Conservation (phyloP, 1,140 invertebrate genomes). For the Acromyrmex charruanus region DNA sequence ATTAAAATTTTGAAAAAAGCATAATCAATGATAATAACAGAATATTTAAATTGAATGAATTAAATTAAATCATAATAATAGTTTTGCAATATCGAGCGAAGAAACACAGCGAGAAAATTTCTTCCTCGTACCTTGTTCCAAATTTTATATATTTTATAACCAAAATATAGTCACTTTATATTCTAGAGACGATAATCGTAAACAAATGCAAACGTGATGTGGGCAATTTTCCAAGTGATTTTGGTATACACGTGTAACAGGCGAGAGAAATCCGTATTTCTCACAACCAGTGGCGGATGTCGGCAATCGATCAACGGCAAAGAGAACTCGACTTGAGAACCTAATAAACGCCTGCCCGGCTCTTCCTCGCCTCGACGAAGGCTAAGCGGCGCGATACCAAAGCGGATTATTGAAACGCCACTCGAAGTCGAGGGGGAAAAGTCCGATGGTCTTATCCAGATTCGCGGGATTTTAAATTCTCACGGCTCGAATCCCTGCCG, state of each 20-base stretch:
- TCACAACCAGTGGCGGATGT: slow-evolving; percentile 28
- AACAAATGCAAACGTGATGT: background rate
- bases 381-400: slow-evolving; percentile 62
- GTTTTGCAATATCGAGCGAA: background rate
- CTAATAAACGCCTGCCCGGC: slow-evolving; percentile 44
- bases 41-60: slow-evolving; percentile 1
- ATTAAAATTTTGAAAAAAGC: background rate
- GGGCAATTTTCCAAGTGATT: slow-evolving; percentile 48
- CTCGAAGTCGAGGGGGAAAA: slow-evolving; percentile 62
- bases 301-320: slow-evolving; percentile 47
- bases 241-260: slow-evolving; percentile 31
- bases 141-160: slow-evolving; percentile 24
- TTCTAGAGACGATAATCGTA: slow-evolving; percentile 8
- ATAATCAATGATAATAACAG: background rate
- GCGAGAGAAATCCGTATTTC: slow-evolving; percentile 48
- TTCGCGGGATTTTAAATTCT: slow-evolving; percentile 76
- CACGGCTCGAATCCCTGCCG: slow-evolving; percentile 69
- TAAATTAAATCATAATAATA: background rate
- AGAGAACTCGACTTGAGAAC: slow-evolving; percentile 54
- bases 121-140: background rate
- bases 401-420: slow-evolving; percentile 74
- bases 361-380: slow-evolving; percentile 27
- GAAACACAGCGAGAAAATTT: background rate
- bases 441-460: slow-evolving; percentile 70
- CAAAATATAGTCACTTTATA: background rate